Conservation (phyloP, 2,797 vertebrate species). For the Leucoraja ocellata region DNA sequence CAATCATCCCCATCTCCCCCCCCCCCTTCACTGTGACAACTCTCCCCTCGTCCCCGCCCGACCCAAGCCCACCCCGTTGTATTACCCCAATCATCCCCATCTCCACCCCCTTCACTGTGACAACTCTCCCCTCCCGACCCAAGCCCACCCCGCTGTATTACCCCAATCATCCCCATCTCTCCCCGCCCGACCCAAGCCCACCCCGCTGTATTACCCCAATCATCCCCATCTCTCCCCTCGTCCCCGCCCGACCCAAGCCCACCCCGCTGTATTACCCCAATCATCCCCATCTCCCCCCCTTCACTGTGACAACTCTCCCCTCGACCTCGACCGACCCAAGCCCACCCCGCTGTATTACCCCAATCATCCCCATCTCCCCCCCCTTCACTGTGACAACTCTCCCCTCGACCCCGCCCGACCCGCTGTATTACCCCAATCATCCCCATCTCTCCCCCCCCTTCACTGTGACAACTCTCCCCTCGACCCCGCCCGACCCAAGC, state of each 20-base stretch:
- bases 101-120: background rate
- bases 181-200: background rate
- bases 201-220: no score
- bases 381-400: background rate
- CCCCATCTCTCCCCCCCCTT: background rate
- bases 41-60: no score
- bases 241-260: no score
- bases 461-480: background rate
- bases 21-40: no score
- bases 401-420: no score
- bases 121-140: background rate
- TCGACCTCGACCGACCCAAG: no score
- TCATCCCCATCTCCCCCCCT: background rate
- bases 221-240: no score
- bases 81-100: background rate
- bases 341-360: background rate
- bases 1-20: background rate
- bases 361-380: background rate
- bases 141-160: no score
- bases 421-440: no score
- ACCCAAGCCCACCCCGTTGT: background rate
- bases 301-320: no score
- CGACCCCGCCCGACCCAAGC: no score
- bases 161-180: background rate
- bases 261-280: no score